Evolutionary conservation across 2,113 vertebrate species (phyloP).

Genomic region (Callorhinus ursinus): DNA sequence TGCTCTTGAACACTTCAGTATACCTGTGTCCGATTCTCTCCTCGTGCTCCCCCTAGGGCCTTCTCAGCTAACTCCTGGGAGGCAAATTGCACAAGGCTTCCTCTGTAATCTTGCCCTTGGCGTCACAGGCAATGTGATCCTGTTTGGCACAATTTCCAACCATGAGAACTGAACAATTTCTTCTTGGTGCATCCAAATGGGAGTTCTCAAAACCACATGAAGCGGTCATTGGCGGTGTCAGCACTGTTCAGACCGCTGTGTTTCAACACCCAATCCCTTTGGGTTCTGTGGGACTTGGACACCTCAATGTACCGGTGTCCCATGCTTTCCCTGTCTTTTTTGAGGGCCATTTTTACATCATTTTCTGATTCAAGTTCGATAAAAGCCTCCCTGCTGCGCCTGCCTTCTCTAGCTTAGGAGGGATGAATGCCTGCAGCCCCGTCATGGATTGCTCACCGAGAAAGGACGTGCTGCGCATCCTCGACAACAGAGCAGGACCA

Average conservation of each 20-base stretch:
- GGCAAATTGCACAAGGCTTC: conserved; percentile 90
- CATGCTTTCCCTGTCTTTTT: conserved; percentile 99
- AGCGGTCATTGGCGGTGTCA: conserved; percentile 94
- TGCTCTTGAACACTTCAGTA: conserved; percentile 77
- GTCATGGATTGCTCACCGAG: conserved; percentile 93
- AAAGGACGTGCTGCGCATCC: conserved; percentile 87
- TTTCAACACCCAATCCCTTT: conserved; percentile 99
- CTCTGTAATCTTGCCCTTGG: conserved; percentile 94
- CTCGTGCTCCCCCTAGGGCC: conserved; percentile 73
- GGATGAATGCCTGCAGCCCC: conserved; percentile 93
- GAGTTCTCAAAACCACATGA: conserved; percentile 95
- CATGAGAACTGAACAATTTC: conserved; percentile 99
- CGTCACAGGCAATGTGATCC: conserved; percentile 95
- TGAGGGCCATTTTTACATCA: conserved; percentile 94
- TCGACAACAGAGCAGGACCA: conserved; percentile 92
- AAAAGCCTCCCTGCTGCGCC: conserved; percentile 97
- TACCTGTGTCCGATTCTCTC: conserved; percentile 77
- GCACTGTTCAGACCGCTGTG: conserved; percentile 97
- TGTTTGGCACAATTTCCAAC: conserved; percentile 95
- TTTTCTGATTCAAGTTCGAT: conserved; percentile 96
- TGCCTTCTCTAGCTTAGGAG: conserved; percentile 96
- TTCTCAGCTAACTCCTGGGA: conserved; percentile 79
- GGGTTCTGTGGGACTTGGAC: conserved; percentile 98
- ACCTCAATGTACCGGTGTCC: conserved; percentile 98
- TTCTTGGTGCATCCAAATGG: conserved; percentile 99